Conservation (phyloP, 2,888 invertebrate species). For the Epirrhoe tristata region DNA sequence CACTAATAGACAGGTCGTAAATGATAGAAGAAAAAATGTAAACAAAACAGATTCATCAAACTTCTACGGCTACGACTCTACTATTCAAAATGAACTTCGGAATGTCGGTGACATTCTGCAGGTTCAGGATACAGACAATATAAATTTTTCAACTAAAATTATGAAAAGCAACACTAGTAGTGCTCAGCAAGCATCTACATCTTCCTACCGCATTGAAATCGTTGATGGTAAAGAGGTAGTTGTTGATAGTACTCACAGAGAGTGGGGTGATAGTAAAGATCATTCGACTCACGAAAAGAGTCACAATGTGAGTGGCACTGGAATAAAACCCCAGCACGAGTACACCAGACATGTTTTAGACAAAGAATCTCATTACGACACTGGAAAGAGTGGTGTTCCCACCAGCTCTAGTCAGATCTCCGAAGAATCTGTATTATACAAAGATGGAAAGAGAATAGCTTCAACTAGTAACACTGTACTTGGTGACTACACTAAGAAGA, state of each 20-base stretch:
- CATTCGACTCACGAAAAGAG: slow-evolving; percentile 82
- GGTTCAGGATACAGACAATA: slow-evolving; percentile 67
- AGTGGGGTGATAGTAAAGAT: slow-evolving; percentile 84
- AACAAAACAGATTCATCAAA: slow-evolving; percentile 77
- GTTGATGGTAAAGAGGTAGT: slow-evolving; percentile 87
- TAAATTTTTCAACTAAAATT: slow-evolving; percentile 78
- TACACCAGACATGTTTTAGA: slow-evolving; percentile 83
- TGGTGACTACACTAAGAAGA: slow-evolving; percentile 77
- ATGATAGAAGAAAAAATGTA: slow-evolving; percentile 60
- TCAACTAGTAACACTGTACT: slow-evolving; percentile 75
- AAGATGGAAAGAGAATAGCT: slow-evolving; percentile 78
- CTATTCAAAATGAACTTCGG: slow-evolving; percentile 74
- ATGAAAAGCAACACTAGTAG: slow-evolving; percentile 85
- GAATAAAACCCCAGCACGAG: slow-evolving; percentile 84
- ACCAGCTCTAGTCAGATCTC: slow-evolving; percentile 72
- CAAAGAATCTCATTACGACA: slow-evolving; percentile 85
- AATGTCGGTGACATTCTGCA: slow-evolving; percentile 79
- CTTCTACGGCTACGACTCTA: slow-evolving; percentile 78
- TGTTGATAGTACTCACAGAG: slow-evolving; percentile 85
- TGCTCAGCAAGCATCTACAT: slow-evolving; percentile 86
- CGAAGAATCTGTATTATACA: slow-evolving; percentile 74
- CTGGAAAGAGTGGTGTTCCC: slow-evolving; percentile 83
- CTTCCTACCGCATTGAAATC: slow-evolving; percentile 87
- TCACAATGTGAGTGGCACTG: slow-evolving; percentile 83
- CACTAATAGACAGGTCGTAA: slow-evolving; percentile 54